phyloP scores from a whole-genome alignment of 2,797 vertebrate genomes.

The Pterois miles region DNA sequence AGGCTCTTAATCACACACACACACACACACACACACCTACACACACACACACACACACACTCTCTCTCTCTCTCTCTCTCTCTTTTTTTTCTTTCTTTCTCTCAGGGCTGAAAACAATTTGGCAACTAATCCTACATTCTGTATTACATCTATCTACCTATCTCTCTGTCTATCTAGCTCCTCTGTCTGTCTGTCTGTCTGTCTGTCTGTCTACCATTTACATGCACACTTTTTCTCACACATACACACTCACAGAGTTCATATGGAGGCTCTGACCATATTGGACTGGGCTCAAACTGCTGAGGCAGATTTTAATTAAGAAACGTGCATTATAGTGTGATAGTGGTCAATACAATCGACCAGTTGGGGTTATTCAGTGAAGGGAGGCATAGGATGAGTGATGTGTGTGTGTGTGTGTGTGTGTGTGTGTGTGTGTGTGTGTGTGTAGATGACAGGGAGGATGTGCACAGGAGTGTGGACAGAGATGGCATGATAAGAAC shows the following conservation, averaged over 20 bases:
- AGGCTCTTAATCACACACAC: constrained; percentile 43
- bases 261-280: constrained; percentile 4
- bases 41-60: neutral
- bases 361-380: constrained; percentile 44
- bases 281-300: constrained; percentile 52
- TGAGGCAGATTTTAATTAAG: constrained; percentile 77
- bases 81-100: neutral
- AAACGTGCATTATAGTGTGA: constrained; percentile 58
- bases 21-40: neutral
- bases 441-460: neutral
- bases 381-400: constrained; percentile 36
- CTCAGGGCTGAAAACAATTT: neutral
- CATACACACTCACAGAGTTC: constrained; percentile 7
- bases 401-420: neutral
- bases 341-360: constrained; percentile 66
- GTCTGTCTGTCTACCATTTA: neutral
- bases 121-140: neutral
- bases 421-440: neutral
- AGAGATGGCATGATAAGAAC: constrained; percentile 41
- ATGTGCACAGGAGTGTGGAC: neutral
- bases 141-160: neutral
- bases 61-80: too few species aligned
- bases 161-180: neutral
- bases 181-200: neutral
- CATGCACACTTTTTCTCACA: too few species aligned